phyloP scores from a whole-genome alignment of 2,797 vertebrate genomes.

The Octomys mimax region DNA sequence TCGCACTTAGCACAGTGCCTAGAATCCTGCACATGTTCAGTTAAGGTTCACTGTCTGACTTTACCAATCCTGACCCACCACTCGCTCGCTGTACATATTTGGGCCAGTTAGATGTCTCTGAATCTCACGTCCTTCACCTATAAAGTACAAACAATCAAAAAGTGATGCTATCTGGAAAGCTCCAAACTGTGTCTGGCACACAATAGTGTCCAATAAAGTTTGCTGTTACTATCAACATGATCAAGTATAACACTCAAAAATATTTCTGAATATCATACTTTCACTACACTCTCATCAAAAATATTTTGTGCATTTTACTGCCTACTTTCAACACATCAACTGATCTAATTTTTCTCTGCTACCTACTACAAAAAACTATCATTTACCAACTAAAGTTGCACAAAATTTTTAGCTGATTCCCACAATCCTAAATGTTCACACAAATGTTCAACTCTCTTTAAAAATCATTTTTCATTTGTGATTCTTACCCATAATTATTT shows the following conservation, averaged over 20 bases:
- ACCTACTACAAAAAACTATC: constrained; percentile 29
- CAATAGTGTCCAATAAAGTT: constrained; percentile 8
- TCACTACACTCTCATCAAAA: constrained; percentile 61
- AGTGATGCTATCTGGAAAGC: constrained; percentile 29
- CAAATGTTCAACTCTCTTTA: constrained; percentile 35
- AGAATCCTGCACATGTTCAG: constrained; percentile 32
- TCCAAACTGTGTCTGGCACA: constrained; percentile 40
- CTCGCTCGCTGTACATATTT: not conserved
- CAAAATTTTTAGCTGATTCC: not conserved
- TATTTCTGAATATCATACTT: constrained; percentile 38
- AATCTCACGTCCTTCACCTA: constrained; percentile 28
- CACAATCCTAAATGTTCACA: constrained; percentile 38
- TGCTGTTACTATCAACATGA: constrained; percentile 55
- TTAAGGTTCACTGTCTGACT: constrained; percentile 8
- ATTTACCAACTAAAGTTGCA: constrained; percentile 47
- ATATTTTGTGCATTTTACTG: constrained; percentile 44
- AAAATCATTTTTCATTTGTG: constrained; percentile 50
- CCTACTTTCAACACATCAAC: constrained; percentile 16
- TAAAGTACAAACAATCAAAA: constrained; percentile 52
- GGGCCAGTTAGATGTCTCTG: constrained; percentile 51
- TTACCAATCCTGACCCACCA: not conserved
- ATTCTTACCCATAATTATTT: constrained; percentile 28
- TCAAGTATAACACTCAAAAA: constrained; percentile 47
- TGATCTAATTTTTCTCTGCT: constrained; percentile 40
- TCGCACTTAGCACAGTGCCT: constrained; percentile 6